These are phyloP conservation scores for Sturmia bella DNA, from an alignment of 2,888 invertebrate species.

Conservation along the genomic window DNA sequence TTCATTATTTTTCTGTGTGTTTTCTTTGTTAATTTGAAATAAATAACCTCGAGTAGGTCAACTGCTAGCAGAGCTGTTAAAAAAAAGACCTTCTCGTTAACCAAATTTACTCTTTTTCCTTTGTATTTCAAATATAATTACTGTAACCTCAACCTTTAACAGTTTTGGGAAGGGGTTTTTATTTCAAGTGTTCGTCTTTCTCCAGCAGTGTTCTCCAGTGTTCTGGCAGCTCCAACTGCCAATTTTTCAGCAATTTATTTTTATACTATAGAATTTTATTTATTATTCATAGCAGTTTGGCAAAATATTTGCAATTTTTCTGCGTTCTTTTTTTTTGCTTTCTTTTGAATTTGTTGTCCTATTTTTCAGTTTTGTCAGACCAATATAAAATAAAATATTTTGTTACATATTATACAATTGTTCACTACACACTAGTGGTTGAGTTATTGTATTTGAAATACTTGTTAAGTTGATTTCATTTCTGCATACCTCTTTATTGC, in stretches of 20 bases:
- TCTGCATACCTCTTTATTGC: neutral
- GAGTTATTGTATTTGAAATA: slow-evolving; percentile 56
- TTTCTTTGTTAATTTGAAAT: too few relatives aligned
- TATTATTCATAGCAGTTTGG: slow-evolving; percentile 28
- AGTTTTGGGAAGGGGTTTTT: neutral
- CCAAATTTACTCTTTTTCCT: neutral
- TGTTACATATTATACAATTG: neutral
- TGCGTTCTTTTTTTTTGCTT: neutral
- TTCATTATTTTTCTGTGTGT: too few relatives aligned
- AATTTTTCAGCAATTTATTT: slow-evolving; percentile 3
- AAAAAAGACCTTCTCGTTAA: neutral
- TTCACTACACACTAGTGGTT: slow-evolving; percentile 24
- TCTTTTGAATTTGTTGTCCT: neutral
- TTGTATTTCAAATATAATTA: slow-evolving; percentile 14
- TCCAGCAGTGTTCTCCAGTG: neutral
- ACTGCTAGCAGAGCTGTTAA: neutral
- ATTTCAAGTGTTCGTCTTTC: slow-evolving; percentile 9
- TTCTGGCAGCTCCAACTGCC: neutral
- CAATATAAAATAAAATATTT: neutral
- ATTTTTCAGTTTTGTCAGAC: slow-evolving; percentile 21
- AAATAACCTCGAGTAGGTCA: neutral
- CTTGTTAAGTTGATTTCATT: slow-evolving; percentile 44
- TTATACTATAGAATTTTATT: slow-evolving; percentile 42
- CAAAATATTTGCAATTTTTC: slow-evolving; percentile 36
- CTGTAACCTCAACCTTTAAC: slow-evolving; percentile 46